Conservation (phyloP, 2,797 vertebrate species). For the Lepilemur septentrionalis region DNA sequence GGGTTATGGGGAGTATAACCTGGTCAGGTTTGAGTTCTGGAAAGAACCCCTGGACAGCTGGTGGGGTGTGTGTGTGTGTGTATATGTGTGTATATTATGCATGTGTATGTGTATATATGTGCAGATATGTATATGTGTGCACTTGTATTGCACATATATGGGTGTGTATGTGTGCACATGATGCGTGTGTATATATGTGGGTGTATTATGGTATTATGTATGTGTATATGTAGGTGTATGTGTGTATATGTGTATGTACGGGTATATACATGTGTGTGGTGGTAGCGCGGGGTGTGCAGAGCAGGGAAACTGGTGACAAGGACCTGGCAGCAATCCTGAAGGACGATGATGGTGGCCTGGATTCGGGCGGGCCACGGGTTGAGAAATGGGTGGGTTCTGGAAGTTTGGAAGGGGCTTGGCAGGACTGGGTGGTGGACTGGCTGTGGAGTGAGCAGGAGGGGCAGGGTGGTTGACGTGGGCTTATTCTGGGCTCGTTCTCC, state of each 20-base stretch:
- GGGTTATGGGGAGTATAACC: not conserved
- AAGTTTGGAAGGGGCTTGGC: not conserved
- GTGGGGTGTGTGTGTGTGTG: not conserved
- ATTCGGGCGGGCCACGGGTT: not conserved
- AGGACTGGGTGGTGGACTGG: not conserved
- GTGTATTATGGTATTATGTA: not conserved
- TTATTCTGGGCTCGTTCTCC: not conserved
- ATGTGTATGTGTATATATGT: rapidly evolving
- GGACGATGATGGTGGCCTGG: not conserved
- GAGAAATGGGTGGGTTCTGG: not conserved
- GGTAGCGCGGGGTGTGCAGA: not conserved
- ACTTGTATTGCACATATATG: not conserved
- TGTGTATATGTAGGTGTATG: not conserved
- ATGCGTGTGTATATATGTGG: not conserved
- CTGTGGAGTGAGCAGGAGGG: not conserved
- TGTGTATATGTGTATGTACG: not conserved
- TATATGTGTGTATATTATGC: not conserved
- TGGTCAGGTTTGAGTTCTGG: not conserved
- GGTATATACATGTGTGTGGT: not conserved
- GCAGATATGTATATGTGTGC: too few relatives aligned
- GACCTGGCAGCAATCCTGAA: not conserved
- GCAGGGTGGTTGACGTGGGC: not conserved
- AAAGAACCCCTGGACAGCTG: not conserved
- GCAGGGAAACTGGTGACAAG: not conserved
- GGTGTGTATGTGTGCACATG: rapidly evolving